Percentiles rank a stretch among this genome's conserved stretches.
Evolutionary conservation across 1,140 invertebrate species (phyloP).

Genomic region (Nasonia longicornis): DNA sequence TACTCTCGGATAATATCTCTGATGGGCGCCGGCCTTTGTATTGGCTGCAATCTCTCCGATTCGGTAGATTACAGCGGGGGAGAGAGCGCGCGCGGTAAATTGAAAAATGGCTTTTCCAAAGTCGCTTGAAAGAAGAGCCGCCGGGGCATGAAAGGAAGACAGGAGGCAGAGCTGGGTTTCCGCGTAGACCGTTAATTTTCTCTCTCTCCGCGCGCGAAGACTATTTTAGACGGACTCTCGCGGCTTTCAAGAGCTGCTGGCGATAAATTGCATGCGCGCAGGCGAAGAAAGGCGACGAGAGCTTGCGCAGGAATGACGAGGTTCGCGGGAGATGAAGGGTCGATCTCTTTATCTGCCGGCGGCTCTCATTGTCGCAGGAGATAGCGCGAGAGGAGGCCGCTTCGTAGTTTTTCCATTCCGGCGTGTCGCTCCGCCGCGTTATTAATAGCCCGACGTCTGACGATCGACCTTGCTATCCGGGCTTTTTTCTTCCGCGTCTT

Average conservation of each 20-base stretch:
- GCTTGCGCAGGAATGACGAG: constrained; percentile 1
- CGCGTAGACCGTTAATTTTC: constrained; percentile 18
- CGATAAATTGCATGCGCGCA: constrained; percentile 30
- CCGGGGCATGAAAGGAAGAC: background rate
- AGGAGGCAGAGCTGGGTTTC: background rate
- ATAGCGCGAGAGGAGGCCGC: background rate
- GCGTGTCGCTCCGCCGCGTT: background rate
- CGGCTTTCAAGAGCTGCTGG: background rate
- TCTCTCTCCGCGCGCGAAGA: background rate
- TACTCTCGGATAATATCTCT: too few species aligned
- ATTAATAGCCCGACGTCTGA: constrained; percentile 50
- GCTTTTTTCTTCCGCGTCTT: background rate
- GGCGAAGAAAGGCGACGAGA: constrained; percentile 10
- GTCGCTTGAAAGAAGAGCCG: background rate
- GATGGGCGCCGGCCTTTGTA: too few species aligned
- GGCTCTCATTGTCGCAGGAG: constrained; percentile 6
- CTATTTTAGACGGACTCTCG: background rate
- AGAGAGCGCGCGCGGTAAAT: background rate
- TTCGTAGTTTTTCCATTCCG: background rate
- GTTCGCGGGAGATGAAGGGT: background rate
- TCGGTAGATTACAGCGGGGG: background rate
- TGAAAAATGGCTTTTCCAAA: constrained; percentile 17
- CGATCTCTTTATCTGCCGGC: constrained; percentile 7
- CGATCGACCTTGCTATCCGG: constrained; percentile 49
- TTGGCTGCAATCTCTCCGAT: too few species aligned